Base-by-base conservation (phyloP, 1,140 invertebrate species). In the Chelonus insularis region DNA sequence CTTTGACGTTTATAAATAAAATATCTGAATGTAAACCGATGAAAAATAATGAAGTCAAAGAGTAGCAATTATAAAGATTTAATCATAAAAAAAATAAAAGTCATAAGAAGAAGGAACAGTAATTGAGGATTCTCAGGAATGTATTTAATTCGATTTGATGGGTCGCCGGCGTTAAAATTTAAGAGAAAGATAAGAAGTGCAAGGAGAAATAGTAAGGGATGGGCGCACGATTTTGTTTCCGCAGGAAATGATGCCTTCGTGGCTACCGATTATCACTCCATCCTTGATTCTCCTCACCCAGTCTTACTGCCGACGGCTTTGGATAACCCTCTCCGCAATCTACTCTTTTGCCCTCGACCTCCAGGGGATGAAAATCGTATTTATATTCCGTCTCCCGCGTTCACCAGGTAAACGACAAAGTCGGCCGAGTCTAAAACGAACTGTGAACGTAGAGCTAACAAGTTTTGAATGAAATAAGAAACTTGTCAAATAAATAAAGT, bases 171-270 rank as follows among this genome's bases (percentile, higher is more conserved):
- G 60, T 52, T 60, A 43, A 52, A 32, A 56, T 60, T 57, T 60
- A 51, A 37, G 2, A 50, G 50, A 23, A 67, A 41, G 39, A 11
- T 18, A 54, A 57, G 36, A 56, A 34, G 25, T 14, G 16, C 36
- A 25, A 16, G 16, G 16, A 45, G 9, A 45, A 9, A 18, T 16
- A 14, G 43, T 50, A 54, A 60, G 50, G 12, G 57, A 59, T 56
- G 62, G 62, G 66, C 69, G 68, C 71, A 71, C 68, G 65, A 70
- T 63, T 71, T 76, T 69, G 74, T 79, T 78, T 79, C 77, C 76
- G 74, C 61, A 72, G 77, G 77, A 79, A 79, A 77, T 74, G 41
- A 29, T 14, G 39, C 55, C 20, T 29, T 41, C 37, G 41, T 45
- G 37, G 37, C 55, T 57, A 16, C 34, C 21, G 20, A 25, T 57